These are phyloP conservation scores for Odontamblyopus lacepedii DNA, from an alignment of 2,797 vertebrate genomes.

Conservation along the genomic window DNA sequence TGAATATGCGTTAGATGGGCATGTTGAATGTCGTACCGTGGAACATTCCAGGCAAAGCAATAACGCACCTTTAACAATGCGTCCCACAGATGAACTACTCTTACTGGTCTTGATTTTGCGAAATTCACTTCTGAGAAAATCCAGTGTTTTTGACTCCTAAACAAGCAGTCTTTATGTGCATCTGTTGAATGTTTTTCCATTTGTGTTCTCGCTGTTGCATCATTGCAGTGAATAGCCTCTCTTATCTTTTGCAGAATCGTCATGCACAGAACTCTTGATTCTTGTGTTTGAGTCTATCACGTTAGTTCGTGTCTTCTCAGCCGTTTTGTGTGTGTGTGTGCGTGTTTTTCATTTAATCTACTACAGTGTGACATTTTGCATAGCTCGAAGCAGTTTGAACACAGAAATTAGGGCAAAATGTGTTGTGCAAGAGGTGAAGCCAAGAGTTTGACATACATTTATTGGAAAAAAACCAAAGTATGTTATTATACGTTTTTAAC, in stretches of 20 bases:
- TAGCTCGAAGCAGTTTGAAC: neutral
- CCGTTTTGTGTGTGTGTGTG: neutral
- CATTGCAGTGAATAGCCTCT: constrained; percentile 23
- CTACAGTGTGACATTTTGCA: neutral
- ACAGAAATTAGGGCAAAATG: neutral
- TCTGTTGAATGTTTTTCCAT: constrained; percentile 28
- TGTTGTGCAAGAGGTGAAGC: neutral
- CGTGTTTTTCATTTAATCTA: neutral
- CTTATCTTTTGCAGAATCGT: constrained; percentile 28
- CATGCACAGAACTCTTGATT: constrained; percentile 20
- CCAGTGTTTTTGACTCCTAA: constrained; percentile 34
- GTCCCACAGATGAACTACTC: constrained; percentile 18
- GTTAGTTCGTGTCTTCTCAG: neutral
- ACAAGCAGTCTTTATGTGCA: constrained; percentile 22
- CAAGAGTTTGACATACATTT: neutral
- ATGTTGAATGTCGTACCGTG: no score
- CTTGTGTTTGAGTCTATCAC: constrained; percentile 10
- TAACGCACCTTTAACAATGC: neutral
- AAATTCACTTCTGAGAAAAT: constrained; percentile 33
- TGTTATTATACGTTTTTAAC: neutral
- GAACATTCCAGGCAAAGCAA: no score
- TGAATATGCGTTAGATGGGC: no score
- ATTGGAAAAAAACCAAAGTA: no score
- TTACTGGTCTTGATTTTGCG: constrained; percentile 35
- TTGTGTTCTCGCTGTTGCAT: constrained; percentile 30